These are phyloP conservation scores for Drosophila anceps DNA, from an alignment of 2,888 invertebrate genomes.

Conservation along the genomic window DNA sequence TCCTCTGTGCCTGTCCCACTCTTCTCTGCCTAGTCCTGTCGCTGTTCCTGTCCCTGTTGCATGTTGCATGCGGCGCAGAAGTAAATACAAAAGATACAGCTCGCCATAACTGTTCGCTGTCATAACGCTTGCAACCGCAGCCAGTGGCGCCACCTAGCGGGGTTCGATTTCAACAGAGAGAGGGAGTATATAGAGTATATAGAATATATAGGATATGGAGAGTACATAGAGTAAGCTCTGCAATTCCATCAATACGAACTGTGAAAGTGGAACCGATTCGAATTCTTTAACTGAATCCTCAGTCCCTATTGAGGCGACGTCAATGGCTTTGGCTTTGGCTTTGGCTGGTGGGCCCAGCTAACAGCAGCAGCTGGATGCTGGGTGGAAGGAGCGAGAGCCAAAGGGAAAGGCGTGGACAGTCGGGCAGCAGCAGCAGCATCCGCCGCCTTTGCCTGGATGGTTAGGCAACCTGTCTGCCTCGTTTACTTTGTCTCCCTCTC, in stretches of 20 bases:
- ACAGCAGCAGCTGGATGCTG: conserved; percentile 7
- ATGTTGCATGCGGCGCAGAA: conserved; percentile 58
- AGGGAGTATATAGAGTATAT: not conserved
- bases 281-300: conserved; percentile 2
- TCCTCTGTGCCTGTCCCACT: not conserved
- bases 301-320: conserved; percentile 27
- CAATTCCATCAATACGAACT: not conserved
- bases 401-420: not conserved
- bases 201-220: not conserved
- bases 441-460: conserved; percentile 8
- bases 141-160: conserved; percentile 48
- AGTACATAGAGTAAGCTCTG: not conserved
- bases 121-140: conserved; percentile 45
- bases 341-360: conserved; percentile 17
- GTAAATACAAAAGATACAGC: conserved; percentile 76
- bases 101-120: conserved; percentile 40
- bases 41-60: conserved; percentile 28
- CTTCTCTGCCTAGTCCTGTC: not conserved
- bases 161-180: not conserved
- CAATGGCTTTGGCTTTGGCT: conserved; percentile 32
- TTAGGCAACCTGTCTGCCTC: conserved; percentile 45
- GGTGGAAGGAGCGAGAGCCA: not conserved
- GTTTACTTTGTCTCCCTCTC: conserved; percentile 58
- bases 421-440: not conserved
- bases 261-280: not conserved